These are phyloP conservation scores for Ciona savignyi DNA, from an alignment of 23 tunicate species.

Conservation along the genomic window DNA sequence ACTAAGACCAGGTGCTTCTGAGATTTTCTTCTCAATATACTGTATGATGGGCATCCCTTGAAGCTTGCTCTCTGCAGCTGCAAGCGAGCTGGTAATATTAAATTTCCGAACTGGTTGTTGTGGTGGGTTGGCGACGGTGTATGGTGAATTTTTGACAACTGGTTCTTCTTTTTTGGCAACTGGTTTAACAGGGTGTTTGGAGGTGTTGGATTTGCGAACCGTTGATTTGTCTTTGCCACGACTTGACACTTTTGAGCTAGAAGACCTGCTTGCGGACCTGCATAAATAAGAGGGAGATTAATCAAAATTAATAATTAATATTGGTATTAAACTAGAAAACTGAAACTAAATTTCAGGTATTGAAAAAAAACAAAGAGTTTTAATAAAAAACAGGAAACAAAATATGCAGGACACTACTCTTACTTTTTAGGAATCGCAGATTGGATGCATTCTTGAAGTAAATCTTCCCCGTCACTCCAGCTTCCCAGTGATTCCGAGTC, in stretches of 20 bases:
- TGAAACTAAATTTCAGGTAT: no score
- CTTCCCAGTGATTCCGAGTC: background rate
- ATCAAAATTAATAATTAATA: no score
- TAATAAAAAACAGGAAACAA: no score
- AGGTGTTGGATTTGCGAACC: background rate
- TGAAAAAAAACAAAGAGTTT: background rate
- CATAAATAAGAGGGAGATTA: no score
- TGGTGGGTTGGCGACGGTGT: background rate
- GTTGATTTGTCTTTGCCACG: conserved; percentile 23
- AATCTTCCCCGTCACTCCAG: conserved; percentile 5
- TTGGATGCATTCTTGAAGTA: conserved; percentile 5
- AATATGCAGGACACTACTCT: no score
- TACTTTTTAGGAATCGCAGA: background rate
- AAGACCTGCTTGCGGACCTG: conserved; percentile 10
- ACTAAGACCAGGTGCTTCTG: conserved; percentile 1
- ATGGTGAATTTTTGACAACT: background rate
- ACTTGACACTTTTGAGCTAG: conserved; percentile 16
- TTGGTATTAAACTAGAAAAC: no score
- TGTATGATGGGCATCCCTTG: conserved; percentile 37
- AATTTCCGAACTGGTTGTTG: background rate
- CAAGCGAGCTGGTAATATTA: conserved; percentile 16
- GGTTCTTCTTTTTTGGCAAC: background rate
- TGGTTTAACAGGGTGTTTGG: conserved; percentile 3
- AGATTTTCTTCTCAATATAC: conserved; percentile 39
- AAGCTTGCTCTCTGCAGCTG: conserved; percentile 32